Evolutionary conservation across 2,113 vertebrate species (phyloP), one percentile per base, ranked within the genome.

Genomic region (Turnix velox): DNA sequence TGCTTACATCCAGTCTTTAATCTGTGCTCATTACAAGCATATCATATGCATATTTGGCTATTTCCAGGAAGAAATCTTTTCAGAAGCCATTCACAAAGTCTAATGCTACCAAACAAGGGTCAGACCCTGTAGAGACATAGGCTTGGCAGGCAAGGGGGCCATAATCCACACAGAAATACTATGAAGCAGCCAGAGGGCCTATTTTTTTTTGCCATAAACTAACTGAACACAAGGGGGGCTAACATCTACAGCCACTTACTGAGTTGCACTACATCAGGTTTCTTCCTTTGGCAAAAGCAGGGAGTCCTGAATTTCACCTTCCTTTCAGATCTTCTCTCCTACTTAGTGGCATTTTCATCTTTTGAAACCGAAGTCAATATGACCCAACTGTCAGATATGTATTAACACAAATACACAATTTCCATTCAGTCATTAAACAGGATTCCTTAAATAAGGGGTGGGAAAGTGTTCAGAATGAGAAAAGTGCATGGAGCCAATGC

Each of bases 401-500:
- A 69, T 77, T 57, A 54, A 71, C 62, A 39, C 81, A 20, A 49
- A 58, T 27, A 72, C 6, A 43, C 20, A 10, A 37, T 85, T 78
- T 75, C 74, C 31, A 10, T 51, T 72, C 51, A 31, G 30, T 43
- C 3, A 3, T 28, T 51, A 51, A 30, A n/a, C 2, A 66, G 17
- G 15, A 65, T 55, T 48, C 43, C 28, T 82, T 68, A 30, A 82
- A 59, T 6, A 63, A 4, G 7, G 4, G 5, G 7, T 59, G 25
- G 20, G 55, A 84, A 82, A 54, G 35, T 0, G 9, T 28, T 83
- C 8, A 46, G 48, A 82, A 63, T 19, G 4, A 35, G 63, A 67
- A 58, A 42, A 59, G 11, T 40, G 48, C 8, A 16, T 0, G 0
- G 31, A 68, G 16, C 13, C 43, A 75, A 15, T 12, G 9, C 49